Base-by-base conservation (phyloP, 2,797 vertebrate species). In the Ficedula albicollis region DNA sequence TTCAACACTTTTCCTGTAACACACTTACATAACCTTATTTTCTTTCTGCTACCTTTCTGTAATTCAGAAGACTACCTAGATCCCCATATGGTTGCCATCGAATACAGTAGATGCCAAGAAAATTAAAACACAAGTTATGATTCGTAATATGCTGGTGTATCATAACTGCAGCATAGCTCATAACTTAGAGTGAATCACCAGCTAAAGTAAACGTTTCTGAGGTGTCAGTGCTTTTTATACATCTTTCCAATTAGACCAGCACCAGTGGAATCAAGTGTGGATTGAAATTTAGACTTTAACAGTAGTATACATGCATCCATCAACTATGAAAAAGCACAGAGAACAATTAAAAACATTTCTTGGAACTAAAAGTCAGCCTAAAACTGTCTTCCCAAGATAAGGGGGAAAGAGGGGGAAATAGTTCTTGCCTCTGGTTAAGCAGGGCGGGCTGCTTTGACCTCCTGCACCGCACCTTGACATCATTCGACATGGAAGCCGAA, bases 71-170 rank as follows among this genome's bases (percentile, higher is more conserved):
- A 95, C 88, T 96, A 93, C 93, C 96, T 93, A 95, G 81, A 93
- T 59, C 94, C 81, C 93, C 95, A 97, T 96, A 97, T 93, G 96
- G 96, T 88, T 96, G 91, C 90, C 95, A 97, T 95, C 44, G 96
- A 96, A 97, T 83, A 63, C 87, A 97, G 94, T 96, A 98, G 97
- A 97, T 96, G 97, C 92, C 96, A 96, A 97, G 89, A 90, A 96
- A 97, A 97, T 96, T 97, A 97, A 96, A 97, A 96, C 79, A 96
- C 95, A 97, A 97, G 97, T 97, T 95, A 97, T 93, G 96, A 97
- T 93, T 96, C 76, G 93, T 93, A 96, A 97, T 95, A 95, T 83
- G 90, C 93, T 95, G 94, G 96, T 96, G 85, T 58, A 94, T 93
- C 91, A 91, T 96, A 97, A 97, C 72, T 44, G 43, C 93, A 97